Evolutionary conservation across 2,113 vertebrate genomes (phyloP), one percentile per base, ranked within the genome.

Genomic region (Triplophysa dalaica): DNA sequence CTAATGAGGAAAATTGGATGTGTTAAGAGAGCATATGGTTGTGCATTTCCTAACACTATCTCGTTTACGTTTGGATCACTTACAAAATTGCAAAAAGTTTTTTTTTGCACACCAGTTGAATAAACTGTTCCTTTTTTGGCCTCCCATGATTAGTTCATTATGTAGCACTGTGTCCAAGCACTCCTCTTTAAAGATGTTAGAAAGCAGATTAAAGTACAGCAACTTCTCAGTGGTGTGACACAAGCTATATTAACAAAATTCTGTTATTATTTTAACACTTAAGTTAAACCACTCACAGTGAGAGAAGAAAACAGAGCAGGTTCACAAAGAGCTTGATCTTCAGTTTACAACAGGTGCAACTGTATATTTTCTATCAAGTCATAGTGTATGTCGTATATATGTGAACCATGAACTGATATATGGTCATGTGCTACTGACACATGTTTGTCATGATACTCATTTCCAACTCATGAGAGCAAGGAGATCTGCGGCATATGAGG

Each of bases 61-160:
- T 70, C 21, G 73, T 85, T 83, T 82, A 69, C 29, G 65, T 81
- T 80, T 81, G 83, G 67, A 54, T 54, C 19, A 29, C 24, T 12
- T 14, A 33, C 24, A 54, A 54, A 54, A 52, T 52, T 13, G 14
- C 50, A 10, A 45, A 29, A 52, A 16, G 50, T 63, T 84, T 85
- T 63, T 84, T 85, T 91, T 88, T 90, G 86, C 86, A 90, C 88
- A 87, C 60, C 77, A 83, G 74, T 84, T 70, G 41, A 92, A 91
- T 91, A 89, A 90, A 90, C 58, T 56, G 21, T 78, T 80, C 52
- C 75, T 86, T 82, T 85, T 87, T 69, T 75, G 84, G 79, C 58
- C 75, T 89, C 70, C 79, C 50, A 76, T 26, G 78, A 64, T 81
- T 87, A 54, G 29, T 75, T 43, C 43, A 38, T 67, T 67, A 66